A percentile compares a stretch with the other conserved stretches of the same genome.
Evolutionary conservation across 1,140 invertebrate genomes (phyloP).

Genomic region (Drosophila pseudoananassae): DNA sequence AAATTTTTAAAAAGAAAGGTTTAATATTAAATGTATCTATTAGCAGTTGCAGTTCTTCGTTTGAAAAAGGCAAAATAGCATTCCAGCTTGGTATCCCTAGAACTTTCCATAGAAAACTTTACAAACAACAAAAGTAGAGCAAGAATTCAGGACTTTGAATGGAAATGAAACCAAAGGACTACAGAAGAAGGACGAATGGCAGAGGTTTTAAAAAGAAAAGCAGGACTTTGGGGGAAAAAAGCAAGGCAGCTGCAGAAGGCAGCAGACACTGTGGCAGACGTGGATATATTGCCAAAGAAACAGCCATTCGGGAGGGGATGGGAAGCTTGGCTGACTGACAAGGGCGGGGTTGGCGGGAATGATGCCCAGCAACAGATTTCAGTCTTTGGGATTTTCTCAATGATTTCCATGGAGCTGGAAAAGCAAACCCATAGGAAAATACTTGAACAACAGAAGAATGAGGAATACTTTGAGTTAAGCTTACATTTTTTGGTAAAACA

Average conservation of each 20-base stretch:
- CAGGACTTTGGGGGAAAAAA: conserved; percentile 7
- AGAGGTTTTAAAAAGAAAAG: conserved; percentile 25
- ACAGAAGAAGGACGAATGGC: background rate
- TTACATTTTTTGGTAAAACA: background rate
- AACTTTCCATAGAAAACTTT: too few relatives aligned
- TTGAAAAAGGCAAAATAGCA: background rate
- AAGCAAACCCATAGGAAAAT: conserved; percentile 23
- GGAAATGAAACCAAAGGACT: conserved; percentile 46
- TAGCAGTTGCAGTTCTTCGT: background rate
- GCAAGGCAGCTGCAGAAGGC: conserved; percentile 39
- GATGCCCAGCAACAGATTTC: conserved; percentile 33
- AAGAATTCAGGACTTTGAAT: conserved; percentile 33
- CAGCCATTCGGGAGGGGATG: background rate
- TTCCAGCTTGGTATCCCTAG: background rate
- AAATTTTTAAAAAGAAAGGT: background rate
- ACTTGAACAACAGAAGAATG: conserved; percentile 5
- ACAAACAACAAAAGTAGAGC: conserved; percentile 30
- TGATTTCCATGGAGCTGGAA: conserved; percentile 33
- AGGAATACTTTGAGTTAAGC: conserved; percentile 7
- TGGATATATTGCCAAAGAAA: conserved; percentile 67
- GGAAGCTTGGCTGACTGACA: conserved; percentile 48
- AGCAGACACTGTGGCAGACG: conserved; percentile 77
- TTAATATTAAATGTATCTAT: background rate
- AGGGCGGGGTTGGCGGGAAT: background rate
- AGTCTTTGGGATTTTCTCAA: conserved; percentile 9